Evolutionary conservation across 2,113 vertebrate genomes (phyloP).

Genomic region (Podiceps cristatus): DNA sequence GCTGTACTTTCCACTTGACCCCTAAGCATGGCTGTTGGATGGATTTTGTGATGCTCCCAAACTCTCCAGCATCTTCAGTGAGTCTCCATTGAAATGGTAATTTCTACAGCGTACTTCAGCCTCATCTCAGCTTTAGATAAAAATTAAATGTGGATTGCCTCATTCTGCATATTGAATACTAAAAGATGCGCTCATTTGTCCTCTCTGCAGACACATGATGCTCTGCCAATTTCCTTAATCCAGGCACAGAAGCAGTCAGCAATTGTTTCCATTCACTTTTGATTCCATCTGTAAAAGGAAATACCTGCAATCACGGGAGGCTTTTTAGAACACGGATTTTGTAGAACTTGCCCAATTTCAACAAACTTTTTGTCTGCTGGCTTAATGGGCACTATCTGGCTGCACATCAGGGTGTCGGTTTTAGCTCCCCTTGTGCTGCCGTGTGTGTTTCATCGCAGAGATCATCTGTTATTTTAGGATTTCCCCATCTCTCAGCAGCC

Average conservation of each 20-base stretch:
- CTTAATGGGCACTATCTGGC: conserved; percentile 54
- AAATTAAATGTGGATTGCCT: conserved; percentile 67
- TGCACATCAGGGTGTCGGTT: conserved; percentile 16
- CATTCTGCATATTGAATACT: conserved; percentile 57
- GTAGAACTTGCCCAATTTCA: conserved; percentile 54
- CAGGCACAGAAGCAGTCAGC: conserved; percentile 57
- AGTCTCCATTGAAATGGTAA: conserved; percentile 67
- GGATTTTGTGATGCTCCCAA: background rate
- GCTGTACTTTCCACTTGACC: conserved; percentile 8
- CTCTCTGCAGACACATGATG: conserved; percentile 52
- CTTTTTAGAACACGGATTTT: conserved; percentile 53
- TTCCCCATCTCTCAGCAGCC: background rate
- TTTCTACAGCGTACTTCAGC: conserved; percentile 54
- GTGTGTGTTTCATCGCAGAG: background rate
- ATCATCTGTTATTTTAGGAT: conserved; percentile 43
- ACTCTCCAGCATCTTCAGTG: conserved; percentile 40
- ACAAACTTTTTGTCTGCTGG: conserved; percentile 59
- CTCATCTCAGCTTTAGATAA: conserved; percentile 66
- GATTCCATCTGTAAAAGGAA: conserved; percentile 62
- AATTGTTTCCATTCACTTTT: conserved; percentile 65
- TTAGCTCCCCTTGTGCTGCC: conserved; percentile 48
- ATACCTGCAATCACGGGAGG: conserved; percentile 63
- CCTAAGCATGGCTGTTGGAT: background rate
- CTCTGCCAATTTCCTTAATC: conserved; percentile 71
- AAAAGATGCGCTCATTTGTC: conserved; percentile 55